These are phyloP conservation scores for Centropristis striata DNA, from an alignment of 2,113 vertebrate genomes.

Conservation along the genomic window DNA sequence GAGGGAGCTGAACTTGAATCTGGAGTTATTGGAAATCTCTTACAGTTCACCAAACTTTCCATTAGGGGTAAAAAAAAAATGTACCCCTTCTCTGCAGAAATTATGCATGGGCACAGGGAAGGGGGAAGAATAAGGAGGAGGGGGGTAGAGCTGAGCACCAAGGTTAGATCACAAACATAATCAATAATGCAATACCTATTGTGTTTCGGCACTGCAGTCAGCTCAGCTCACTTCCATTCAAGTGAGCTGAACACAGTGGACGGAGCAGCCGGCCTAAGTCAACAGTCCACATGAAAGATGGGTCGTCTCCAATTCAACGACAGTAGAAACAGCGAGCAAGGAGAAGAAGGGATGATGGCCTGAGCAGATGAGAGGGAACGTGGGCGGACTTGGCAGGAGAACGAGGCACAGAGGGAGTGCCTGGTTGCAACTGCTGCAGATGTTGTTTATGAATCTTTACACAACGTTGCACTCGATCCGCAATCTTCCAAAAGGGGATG, in stretches of 20 bases:
- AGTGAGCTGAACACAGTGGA: constrained; percentile 33
- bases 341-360: constrained; percentile 50
- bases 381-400: constrained; percentile 70
- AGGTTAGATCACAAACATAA: constrained; percentile 68
- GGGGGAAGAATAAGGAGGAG: neutral
- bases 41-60: constrained; percentile 30
- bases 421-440: constrained; percentile 65
- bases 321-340: constrained; percentile 30
- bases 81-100: constrained; percentile 32
- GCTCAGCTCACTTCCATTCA: constrained; percentile 46
- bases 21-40: constrained; percentile 42
- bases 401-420: constrained; percentile 49
- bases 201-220: constrained; percentile 61
- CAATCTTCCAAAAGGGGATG: constrained; percentile 29
- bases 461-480: constrained; percentile 39
- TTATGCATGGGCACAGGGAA: constrained; percentile 49
- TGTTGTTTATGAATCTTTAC: constrained; percentile 71
- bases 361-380: constrained; percentile 63
- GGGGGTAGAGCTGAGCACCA: constrained; percentile 24
- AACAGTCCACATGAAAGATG: constrained; percentile 57
- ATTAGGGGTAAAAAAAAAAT: constrained; percentile 22
- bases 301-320: constrained; percentile 9
- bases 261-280: constrained; percentile 31
- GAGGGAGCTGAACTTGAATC: constrained; percentile 28
- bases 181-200: constrained; percentile 74